Conservation (phyloP, 2,888 invertebrate genomes). For the Phrixothrix hirtus region DNA sequence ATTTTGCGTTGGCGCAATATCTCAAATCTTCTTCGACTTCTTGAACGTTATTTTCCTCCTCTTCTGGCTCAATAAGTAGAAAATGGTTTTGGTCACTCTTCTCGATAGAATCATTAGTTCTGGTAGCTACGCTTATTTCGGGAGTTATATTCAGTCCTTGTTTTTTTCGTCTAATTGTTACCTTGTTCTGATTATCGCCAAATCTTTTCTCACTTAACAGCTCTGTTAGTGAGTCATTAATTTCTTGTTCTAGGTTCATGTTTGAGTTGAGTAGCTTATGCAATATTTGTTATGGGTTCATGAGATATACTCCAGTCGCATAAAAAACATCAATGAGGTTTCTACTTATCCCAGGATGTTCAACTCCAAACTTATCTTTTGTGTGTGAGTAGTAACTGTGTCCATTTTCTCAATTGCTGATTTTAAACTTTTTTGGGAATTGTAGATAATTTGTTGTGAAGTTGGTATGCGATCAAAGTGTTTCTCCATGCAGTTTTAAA, state of each 20-base stretch:
- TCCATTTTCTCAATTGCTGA: constrained; percentile 4
- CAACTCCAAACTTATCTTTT: constrained; percentile 1
- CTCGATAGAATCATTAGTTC: not conserved
- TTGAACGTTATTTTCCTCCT: not conserved
- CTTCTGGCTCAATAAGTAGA: no score
- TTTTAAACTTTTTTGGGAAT: constrained; percentile 3
- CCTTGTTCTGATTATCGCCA: not conserved
- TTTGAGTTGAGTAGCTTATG: not conserved
- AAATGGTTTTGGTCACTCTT: no score
- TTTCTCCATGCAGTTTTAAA: not conserved
- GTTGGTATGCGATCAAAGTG: not conserved
- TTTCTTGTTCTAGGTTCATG: not conserved
- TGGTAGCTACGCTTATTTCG: not conserved
- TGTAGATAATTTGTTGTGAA: not conserved
- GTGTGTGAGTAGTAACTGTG: constrained; percentile 1
- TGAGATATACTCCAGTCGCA: no score
- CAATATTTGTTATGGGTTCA: not conserved
- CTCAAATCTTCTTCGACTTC: not conserved
- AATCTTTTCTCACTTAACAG: constrained; percentile 1
- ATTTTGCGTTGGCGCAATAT: no score
- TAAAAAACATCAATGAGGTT: constrained; percentile 8
- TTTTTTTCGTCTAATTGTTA: constrained; percentile 2
- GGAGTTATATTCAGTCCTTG: constrained; percentile 6
- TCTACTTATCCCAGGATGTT: not conserved
- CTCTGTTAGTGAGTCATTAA: not conserved